phyloP scores from a whole-genome alignment of 1,140 invertebrate species.

The Leptonema lineaticorne region DNA sequence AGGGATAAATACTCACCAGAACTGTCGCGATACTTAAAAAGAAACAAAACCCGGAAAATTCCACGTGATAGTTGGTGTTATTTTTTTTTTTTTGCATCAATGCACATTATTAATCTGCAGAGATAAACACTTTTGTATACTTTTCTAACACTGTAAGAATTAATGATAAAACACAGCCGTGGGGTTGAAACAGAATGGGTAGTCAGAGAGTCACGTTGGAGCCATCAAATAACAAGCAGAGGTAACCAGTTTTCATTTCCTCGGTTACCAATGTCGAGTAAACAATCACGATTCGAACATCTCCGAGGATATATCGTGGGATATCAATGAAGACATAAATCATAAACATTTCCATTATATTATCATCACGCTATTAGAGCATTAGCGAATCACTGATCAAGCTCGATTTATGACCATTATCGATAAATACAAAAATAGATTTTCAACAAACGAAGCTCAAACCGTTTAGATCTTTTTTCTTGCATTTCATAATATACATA shows the following conservation, averaged over 20 bases:
- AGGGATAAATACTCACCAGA: not conserved
- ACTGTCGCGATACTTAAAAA: not conserved
- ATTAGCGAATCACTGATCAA: conserved; percentile 1
- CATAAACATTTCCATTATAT: conserved; percentile 15
- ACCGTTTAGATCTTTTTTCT: not conserved
- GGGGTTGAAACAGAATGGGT: conserved; percentile 3
- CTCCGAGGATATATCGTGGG: conserved; percentile 8
- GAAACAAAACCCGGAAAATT: no score
- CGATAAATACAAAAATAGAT: not conserved
- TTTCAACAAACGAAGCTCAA: not conserved
- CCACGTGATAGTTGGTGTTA: no score
- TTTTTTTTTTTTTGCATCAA: no score
- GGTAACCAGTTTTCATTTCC: conserved; percentile 19
- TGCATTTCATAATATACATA: not conserved
- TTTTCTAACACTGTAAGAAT: not conserved
- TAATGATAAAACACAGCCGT: conserved; percentile 1
- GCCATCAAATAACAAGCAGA: conserved; percentile 17
- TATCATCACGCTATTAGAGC: conserved; percentile 13
- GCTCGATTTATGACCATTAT: not conserved
- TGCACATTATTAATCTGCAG: no score
- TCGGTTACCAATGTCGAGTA: conserved; percentile 10
- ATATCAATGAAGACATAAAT: conserved; percentile 18
- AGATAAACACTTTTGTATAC: not conserved
- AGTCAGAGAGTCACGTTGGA: conserved; percentile 9
- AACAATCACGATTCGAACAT: conserved; percentile 18